Percentiles rank a stretch among this genome's conserved stretches.
These are phyloP conservation scores for Halocaridina rubra DNA, from an alignment of 2,888 invertebrate genomes.

Conservation along the genomic window DNA sequence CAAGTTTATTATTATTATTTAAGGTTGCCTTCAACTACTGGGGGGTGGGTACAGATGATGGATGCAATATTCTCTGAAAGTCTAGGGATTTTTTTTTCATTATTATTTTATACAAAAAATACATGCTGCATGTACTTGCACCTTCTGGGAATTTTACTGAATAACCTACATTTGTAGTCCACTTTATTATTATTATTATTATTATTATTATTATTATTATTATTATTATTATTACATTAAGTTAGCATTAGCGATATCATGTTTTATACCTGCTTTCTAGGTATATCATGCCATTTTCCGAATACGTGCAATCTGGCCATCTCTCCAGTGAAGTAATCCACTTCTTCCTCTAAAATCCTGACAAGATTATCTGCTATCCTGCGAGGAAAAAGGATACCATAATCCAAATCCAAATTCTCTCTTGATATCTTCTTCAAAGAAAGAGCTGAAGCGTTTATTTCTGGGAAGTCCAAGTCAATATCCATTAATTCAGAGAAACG, in stretches of 20 bases:
- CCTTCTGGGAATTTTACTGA: background rate
- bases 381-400: slow-evolving; percentile 33
- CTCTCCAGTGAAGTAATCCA: slow-evolving; percentile 77
- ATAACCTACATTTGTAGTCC: background rate
- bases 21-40: too few relatives aligned
- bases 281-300: slow-evolving; percentile 77
- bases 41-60: too few relatives aligned
- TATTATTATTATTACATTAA: background rate
- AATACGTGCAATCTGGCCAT: slow-evolving; percentile 76
- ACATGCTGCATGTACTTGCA: too few relatives aligned
- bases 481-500: background rate
- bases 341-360: slow-evolving; percentile 72
- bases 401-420: slow-evolving; percentile 42
- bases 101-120: too few relatives aligned
- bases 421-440: slow-evolving; percentile 38
- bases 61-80: too few relatives aligned
- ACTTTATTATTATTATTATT: background rate
- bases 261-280: slow-evolving; percentile 74
- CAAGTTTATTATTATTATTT: too few relatives aligned
- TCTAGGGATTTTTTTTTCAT: too few relatives aligned
- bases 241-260: background rate
- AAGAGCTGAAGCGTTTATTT: background rate
- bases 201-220: background rate
- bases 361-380: slow-evolving; percentile 67
- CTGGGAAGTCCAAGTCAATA: background rate